Evolutionary conservation across 2,888 invertebrate species (phyloP).

Genomic region (Oxyteleia sp.): DNA sequence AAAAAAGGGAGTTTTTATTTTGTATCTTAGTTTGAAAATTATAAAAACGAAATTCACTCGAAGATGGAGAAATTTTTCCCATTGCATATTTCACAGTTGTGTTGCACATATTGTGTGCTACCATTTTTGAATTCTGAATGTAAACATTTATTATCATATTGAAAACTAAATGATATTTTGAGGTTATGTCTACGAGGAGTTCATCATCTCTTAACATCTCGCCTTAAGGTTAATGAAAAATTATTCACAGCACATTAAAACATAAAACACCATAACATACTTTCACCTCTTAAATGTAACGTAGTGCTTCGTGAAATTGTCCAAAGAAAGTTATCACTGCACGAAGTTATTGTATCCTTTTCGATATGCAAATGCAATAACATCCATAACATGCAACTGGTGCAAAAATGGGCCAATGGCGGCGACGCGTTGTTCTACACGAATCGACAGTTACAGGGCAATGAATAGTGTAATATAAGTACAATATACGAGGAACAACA

Average conservation of each 20-base stretch:
- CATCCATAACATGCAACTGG: slow-evolving; percentile 77
- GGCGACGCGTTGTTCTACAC: slow-evolving; percentile 73
- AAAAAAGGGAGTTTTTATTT: too few species aligned
- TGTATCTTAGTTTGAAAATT: too few species aligned
- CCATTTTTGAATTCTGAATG: too few species aligned
- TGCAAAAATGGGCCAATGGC: slow-evolving; percentile 82
- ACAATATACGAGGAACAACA: slow-evolving; percentile 63
- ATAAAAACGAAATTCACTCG: too few species aligned
- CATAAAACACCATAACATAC: slow-evolving; percentile 15
- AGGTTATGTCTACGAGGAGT: too few species aligned
- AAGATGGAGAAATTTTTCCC: too few species aligned
- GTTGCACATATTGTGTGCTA: too few species aligned
- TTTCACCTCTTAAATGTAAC: slow-evolving; percentile 45
- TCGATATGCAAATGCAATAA: slow-evolving; percentile 65
- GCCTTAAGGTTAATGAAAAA: too few species aligned
- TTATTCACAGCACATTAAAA: background rate
- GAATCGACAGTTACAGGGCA: slow-evolving; percentile 65
- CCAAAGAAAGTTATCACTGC: slow-evolving; percentile 50
- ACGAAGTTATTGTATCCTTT: slow-evolving; percentile 66
- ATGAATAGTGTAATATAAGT: slow-evolving; percentile 70
- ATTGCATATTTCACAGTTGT: too few species aligned
- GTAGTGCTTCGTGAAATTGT: slow-evolving; percentile 35
- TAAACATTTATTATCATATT: too few species aligned
- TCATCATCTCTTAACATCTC: too few species aligned
- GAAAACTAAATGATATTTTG: too few species aligned